These are phyloP conservation scores for Lysiphlebus fabarum DNA, from an alignment of 1,140 invertebrate species.

Conservation along the genomic window DNA sequence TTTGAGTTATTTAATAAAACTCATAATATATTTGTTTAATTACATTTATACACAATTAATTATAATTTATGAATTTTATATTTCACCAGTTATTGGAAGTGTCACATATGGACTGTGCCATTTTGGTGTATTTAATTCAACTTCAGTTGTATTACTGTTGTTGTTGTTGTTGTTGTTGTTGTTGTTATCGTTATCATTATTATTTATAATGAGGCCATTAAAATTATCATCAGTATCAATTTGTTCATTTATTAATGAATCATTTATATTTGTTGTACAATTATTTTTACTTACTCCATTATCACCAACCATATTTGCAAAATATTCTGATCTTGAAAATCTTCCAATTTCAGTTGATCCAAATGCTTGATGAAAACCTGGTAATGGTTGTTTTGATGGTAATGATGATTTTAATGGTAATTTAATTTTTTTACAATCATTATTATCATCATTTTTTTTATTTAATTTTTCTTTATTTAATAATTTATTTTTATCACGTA, in stretches of 20 bases:
- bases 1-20: slow-evolving; percentile 7
- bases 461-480: not conserved
- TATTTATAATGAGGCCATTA: slow-evolving; percentile 12
- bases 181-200: not conserved
- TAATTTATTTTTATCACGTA: slow-evolving; percentile 11
- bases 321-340: slow-evolving; percentile 60
- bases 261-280: slow-evolving; percentile 6
- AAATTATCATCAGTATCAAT: slow-evolving; percentile 17
- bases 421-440: slow-evolving; percentile 6
- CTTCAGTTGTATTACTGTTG: slow-evolving; percentile 15
- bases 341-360: slow-evolving; percentile 74
- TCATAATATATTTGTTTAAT: not conserved
- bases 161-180: slow-evolving; percentile 5
- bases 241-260: slow-evolving; percentile 1
- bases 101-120: slow-evolving; percentile 51
- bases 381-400: slow-evolving; percentile 56
- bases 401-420: slow-evolving; percentile 6
- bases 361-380: slow-evolving; percentile 74
- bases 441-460: slow-evolving; percentile 10
- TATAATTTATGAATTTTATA: slow-evolving; percentile 31
- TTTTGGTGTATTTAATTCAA: slow-evolving; percentile 30
- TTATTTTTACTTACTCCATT: slow-evolving; percentile 32
- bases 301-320: slow-evolving; percentile 49
- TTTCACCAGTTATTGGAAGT: slow-evolving; percentile 48
- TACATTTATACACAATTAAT: slow-evolving; percentile 5